Conservation (phyloP, 2,113 vertebrate genomes). For the Anguilla japonica region DNA sequence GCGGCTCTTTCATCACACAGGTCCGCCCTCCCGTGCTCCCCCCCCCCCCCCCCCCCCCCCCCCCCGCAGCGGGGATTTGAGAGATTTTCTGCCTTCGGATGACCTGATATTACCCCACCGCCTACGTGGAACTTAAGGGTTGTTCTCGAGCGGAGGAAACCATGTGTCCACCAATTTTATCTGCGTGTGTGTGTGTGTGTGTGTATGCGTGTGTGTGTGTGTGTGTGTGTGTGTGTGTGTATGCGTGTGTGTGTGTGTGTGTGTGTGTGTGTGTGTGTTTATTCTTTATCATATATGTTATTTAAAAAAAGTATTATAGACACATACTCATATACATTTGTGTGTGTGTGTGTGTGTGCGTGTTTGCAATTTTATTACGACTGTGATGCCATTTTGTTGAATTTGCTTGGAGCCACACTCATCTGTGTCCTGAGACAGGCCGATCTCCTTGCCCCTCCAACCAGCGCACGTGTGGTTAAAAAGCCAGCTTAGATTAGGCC, state of each 20-base stretch:
- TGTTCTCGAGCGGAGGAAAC: too few species aligned
- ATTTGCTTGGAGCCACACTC: neutral
- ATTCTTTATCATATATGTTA: neutral
- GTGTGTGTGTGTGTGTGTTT: neutral
- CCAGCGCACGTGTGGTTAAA: neutral
- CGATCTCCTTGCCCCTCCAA: neutral
- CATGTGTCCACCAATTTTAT: too few species aligned
- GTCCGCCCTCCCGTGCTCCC: neutral
- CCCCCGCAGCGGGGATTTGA: neutral
- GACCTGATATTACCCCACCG: neutral
- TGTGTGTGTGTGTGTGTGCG: neutral
- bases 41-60: too few species aligned
- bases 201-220: neutral
- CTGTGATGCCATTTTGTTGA: neutral
- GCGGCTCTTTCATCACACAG: neutral
- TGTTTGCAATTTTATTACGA: neutral
- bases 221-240: constrained; percentile 24
- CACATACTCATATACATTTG: neutral
- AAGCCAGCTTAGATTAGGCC: neutral
- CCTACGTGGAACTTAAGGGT: too few species aligned
- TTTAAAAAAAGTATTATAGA: neutral
- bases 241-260: neutral
- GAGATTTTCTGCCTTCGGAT: neutral
- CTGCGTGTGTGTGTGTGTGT: too few species aligned
- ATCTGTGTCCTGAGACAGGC: neutral